Conservation (phyloP, 2,113 vertebrate species). For the Poicephalus meyeri region DNA sequence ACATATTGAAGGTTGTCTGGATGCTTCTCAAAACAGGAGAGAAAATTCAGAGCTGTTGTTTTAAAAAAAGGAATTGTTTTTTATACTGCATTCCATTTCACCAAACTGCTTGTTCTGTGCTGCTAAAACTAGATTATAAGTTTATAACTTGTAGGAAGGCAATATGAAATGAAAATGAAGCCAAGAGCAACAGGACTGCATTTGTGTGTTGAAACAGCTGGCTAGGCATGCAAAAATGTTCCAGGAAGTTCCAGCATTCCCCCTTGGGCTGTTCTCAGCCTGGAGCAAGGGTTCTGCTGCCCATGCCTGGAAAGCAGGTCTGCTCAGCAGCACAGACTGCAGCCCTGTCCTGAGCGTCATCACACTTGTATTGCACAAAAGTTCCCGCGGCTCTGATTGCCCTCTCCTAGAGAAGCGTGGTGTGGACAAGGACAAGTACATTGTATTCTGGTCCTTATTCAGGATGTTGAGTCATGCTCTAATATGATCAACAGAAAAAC, state of each 20-base stretch:
- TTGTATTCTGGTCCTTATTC: not conserved
- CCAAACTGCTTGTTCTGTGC: not conserved
- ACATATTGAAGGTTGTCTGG: not conserved
- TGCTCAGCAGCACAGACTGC: not conserved
- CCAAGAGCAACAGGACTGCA: not conserved
- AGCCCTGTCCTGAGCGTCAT: not conserved
- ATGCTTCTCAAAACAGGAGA: not conserved
- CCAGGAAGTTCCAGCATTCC: not conserved
- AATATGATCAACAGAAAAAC: not conserved
- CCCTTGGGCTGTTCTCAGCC: not conserved
- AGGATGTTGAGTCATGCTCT: not conserved
- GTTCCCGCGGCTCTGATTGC: not conserved
- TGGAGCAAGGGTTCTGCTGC: not conserved
- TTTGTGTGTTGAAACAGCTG: not conserved
- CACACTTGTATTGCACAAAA: not conserved
- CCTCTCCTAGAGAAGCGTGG: not conserved
- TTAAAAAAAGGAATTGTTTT: not conserved
- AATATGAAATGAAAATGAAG: not conserved
- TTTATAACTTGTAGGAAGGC: not conserved
- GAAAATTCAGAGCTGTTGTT: not conserved
- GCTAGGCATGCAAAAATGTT: not conserved
- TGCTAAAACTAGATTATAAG: not conserved
- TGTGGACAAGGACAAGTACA: not conserved
- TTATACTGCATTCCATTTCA: not conserved
- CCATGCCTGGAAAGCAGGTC: fast-evolving